Evolutionary conservation across 2,888 invertebrate species (phyloP).

Genomic region (Phaedon cochleariae): DNA sequence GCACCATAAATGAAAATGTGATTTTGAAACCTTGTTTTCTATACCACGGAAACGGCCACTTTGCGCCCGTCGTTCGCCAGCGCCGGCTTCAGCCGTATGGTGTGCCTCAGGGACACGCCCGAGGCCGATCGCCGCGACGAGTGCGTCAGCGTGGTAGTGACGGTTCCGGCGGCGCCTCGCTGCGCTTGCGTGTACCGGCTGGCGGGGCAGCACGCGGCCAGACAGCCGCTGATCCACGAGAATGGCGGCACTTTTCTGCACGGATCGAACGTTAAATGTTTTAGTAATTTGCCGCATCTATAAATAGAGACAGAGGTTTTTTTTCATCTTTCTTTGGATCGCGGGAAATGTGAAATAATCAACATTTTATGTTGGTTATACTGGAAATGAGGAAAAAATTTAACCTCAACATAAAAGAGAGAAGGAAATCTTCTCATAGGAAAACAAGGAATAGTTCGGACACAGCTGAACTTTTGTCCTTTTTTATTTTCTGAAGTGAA

Average conservation of each 20-base stretch:
- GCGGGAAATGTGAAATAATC: too few species aligned
- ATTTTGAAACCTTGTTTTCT: too few species aligned
- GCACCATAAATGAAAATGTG: too few species aligned
- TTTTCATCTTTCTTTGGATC: not conserved
- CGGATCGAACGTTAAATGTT: slow-evolving; percentile 54
- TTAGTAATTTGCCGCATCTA: slow-evolving; percentile 56
- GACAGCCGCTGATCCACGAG: slow-evolving; percentile 73
- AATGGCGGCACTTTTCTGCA: slow-evolving; percentile 73
- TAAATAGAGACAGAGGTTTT: slow-evolving; percentile 35
- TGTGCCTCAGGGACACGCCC: slow-evolving; percentile 57
- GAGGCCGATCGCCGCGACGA: slow-evolving; percentile 58
- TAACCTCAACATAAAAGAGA: too few species aligned
- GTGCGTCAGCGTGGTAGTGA: slow-evolving; percentile 58
- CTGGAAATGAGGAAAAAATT: too few species aligned
- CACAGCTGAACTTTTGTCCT: too few species aligned
- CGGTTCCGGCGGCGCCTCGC: slow-evolving; percentile 51
- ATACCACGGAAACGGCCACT: slow-evolving; percentile 59
- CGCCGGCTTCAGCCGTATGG: slow-evolving; percentile 56
- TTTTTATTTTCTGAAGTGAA: too few species aligned
- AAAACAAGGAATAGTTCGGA: too few species aligned
- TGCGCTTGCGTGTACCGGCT: too few species aligned
- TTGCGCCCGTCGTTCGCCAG: slow-evolving; percentile 54
- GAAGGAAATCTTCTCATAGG: too few species aligned
- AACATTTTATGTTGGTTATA: too few species aligned
- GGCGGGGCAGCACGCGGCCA: slow-evolving; percentile 54